Percentiles rank a stretch among this genome's conserved stretches.
These are phyloP conservation scores for Chaetodon auriga DNA, from an alignment of 2,113 vertebrate genomes.

Conservation along the genomic window DNA sequence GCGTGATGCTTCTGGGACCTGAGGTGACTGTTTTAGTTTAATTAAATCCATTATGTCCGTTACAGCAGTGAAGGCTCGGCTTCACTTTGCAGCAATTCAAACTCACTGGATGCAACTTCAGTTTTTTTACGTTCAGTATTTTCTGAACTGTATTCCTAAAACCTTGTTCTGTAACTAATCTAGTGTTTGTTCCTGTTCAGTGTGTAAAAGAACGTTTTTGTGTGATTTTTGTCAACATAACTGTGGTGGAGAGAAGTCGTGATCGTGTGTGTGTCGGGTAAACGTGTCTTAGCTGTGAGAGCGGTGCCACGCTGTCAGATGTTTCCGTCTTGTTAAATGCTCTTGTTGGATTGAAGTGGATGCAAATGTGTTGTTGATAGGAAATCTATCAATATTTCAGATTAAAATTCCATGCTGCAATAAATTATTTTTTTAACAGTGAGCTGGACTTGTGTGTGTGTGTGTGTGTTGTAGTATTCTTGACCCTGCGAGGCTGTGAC, in stretches of 20 bases:
- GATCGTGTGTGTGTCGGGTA: slow-evolving; percentile 27
- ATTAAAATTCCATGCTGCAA: slow-evolving; percentile 69
- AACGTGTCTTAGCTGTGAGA: slow-evolving; percentile 34
- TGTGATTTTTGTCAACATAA: slow-evolving; percentile 25
- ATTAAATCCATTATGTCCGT: neutral
- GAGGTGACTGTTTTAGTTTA: slow-evolving; percentile 10
- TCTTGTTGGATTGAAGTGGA: slow-evolving; percentile 56
- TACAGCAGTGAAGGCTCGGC: neutral
- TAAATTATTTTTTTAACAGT: slow-evolving; percentile 78
- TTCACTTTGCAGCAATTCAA: slow-evolving; percentile 22
- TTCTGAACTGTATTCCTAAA: slow-evolving; percentile 2
- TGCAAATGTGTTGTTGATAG: slow-evolving; percentile 63
- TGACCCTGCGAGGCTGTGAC: too few species aligned
- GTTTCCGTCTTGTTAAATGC: slow-evolving; percentile 36
- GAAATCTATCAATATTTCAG: slow-evolving; percentile 45
- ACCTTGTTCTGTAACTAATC: slow-evolving; percentile 36
- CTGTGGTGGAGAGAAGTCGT: slow-evolving; percentile 31
- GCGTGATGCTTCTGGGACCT: neutral
- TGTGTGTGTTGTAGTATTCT: neutral
- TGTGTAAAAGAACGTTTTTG: slow-evolving; percentile 37
- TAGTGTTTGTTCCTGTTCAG: slow-evolving; percentile 48
- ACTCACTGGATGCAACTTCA: slow-evolving; percentile 55
- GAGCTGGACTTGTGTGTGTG: slow-evolving; percentile 27
- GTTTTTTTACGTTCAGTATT: slow-evolving; percentile 30
- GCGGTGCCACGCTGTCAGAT: slow-evolving; percentile 18